Evolutionary conservation across 2,888 invertebrate genomes (phyloP), one percentile per base, ranked within the genome.

Genomic region (Rugalucina vietnamica): DNA sequence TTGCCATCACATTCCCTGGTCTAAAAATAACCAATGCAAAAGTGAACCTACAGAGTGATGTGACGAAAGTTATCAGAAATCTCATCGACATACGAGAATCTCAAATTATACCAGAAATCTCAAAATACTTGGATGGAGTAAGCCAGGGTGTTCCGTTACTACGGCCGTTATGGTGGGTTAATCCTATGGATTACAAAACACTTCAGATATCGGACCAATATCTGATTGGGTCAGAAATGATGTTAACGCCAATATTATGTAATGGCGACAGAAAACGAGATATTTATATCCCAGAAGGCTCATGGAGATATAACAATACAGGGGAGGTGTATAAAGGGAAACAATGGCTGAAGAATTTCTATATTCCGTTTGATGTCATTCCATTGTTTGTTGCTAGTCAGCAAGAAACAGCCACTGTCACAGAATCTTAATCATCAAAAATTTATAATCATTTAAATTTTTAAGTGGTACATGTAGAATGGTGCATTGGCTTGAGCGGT

Each of bases 1-100:
- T 98, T 92, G 97, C 97, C 0, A 97, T 98, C 0, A 98, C 99
- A 94, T 95, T 99, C 90, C 98, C 98, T 0, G 97, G 98, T 0
- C 97, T 98, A 94, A 97, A 98, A 92, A 98, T 98, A 90, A 97
- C 97, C 0, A 82, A 85, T 93, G 95, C 98, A 73, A 98, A 98
- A 0, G 97, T 97, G 91, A 97, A 97, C 93, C 98, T 98, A 91
- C 97, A 97, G 97, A 93, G 96, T 96, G 76, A 73, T 27, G 60
- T 85, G 14, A 65, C 77, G 10, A 39, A 69, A 32, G 54, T 85
- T 14, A 78, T 90, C 27, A 87, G 81, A 57, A 82, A 83, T 50
- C 50, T 89, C 39, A 84, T 70, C n/a, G 70, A 70, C 27, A 78
- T 83, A 54, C 69, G 89, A 57, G 39, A 86, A 37, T 60, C 36